These are phyloP conservation scores for Ovibos moschatus DNA, from an alignment of 2,113 vertebrate species.

Conservation along the genomic window DNA sequence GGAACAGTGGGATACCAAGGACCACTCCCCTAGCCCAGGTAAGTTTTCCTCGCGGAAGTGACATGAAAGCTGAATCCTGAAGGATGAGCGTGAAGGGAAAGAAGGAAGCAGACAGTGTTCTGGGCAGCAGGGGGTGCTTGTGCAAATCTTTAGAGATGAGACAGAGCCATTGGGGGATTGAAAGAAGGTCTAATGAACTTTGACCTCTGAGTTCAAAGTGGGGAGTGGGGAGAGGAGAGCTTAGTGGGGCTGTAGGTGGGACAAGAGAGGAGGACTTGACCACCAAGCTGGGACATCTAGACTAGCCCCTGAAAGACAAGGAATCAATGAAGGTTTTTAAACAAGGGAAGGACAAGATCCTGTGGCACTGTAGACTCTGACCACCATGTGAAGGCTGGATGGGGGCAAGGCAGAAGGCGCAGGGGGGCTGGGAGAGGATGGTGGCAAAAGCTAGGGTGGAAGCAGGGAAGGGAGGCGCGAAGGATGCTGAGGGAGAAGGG, in stretches of 20 bases:
- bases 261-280: not conserved
- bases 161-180: not conserved
- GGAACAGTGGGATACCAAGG: not conserved
- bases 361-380: not conserved
- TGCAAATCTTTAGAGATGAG: not conserved
- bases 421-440: not conserved
- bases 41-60: not conserved
- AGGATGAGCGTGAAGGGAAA: not conserved
- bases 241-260: not conserved
- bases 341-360: not conserved
- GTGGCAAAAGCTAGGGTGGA: not conserved
- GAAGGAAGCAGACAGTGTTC: not conserved
- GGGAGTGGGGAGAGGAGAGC: not conserved
- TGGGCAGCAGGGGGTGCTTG: not conserved
- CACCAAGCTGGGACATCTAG: not conserved
- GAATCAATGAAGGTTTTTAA: not conserved
- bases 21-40: not conserved
- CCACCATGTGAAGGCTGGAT: not conserved
- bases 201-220: not conserved
- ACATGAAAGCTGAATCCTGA: not conserved
- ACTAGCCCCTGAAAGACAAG: not conserved
- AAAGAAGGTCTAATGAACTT: not conserved
- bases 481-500: not conserved
- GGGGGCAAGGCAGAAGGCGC: not conserved
- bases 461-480: not conserved